Evolutionary conservation across 2,797 vertebrate genomes (phyloP).

Genomic region (Coendou prehensilis): DNA sequence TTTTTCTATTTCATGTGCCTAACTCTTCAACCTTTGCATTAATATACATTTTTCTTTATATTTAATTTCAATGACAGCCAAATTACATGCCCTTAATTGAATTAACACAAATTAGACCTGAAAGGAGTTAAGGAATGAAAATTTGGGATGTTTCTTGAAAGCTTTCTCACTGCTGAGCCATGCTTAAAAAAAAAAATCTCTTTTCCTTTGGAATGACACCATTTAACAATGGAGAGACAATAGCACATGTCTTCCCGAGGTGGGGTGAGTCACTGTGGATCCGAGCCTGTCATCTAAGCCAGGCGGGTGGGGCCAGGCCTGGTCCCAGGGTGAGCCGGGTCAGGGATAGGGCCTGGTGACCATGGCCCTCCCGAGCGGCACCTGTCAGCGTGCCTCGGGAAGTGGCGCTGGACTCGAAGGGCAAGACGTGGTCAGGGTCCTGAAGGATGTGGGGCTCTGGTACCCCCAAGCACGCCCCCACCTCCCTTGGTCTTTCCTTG

Average conservation of each 20-base stretch:
- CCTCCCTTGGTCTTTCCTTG: background rate
- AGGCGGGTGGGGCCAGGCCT: background rate
- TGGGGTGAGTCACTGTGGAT: background rate
- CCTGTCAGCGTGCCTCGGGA: background rate
- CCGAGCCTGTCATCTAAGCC: background rate
- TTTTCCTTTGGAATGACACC: conserved; percentile 40
- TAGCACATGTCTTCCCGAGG: background rate
- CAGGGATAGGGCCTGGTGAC: background rate
- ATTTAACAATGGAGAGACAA: conserved; percentile 30
- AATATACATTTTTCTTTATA: conserved; percentile 83
- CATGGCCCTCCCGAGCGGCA: background rate
- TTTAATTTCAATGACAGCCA: conserved; percentile 84
- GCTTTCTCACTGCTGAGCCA: conserved; percentile 73
- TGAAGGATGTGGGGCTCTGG: background rate
- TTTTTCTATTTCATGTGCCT: conserved; percentile 57
- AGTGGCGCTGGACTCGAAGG: background rate
- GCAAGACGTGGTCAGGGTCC: background rate
- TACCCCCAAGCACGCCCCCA: background rate
- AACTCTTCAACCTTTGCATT: conserved; percentile 77
- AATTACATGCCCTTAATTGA: conserved; percentile 82
- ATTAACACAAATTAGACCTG: conserved; percentile 82
- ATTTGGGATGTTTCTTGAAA: conserved; percentile 75
- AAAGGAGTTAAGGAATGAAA: conserved; percentile 75
- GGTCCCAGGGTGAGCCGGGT: background rate
- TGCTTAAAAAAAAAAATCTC: conserved; percentile 54